Evolutionary conservation across 2,888 invertebrate species (phyloP).

Genomic region (Odontomyia ornata): DNA sequence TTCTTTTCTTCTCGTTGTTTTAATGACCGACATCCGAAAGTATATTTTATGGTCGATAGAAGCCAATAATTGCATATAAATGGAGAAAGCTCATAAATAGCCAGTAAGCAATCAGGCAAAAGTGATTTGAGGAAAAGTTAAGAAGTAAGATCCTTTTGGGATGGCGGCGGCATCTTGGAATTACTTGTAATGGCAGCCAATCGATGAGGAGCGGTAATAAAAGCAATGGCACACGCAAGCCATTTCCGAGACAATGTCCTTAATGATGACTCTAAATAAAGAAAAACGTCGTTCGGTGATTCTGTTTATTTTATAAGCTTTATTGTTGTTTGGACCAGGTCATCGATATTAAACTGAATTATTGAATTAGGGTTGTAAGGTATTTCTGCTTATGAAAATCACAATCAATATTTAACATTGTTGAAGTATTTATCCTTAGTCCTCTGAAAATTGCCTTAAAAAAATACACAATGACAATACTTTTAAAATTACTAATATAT

Average conservation of each 20-base stretch:
- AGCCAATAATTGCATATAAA: conserved; percentile 42
- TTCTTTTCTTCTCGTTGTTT: conserved; percentile 27
- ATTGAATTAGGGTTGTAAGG: too few relatives aligned
- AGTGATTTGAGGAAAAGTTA: conserved; percentile 31
- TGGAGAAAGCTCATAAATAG: conserved; percentile 30
- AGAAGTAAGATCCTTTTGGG: conserved; percentile 1
- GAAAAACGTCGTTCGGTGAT: neutral
- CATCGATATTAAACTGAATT: too few relatives aligned
- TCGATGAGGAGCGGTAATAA: neutral
- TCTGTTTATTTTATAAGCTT: neutral
- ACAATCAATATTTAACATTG: too few relatives aligned
- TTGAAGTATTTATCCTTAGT: too few relatives aligned
- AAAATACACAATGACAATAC: too few relatives aligned
- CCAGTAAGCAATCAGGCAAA: conserved; percentile 23
- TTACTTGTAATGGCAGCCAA: neutral
- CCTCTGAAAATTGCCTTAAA: too few relatives aligned
- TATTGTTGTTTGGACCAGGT: neutral
- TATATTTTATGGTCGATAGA: conserved; percentile 44
- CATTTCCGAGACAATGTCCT: neutral
- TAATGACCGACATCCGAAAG: conserved; percentile 40
- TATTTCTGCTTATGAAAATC: too few relatives aligned
- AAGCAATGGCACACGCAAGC: neutral
- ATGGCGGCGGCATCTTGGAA: neutral
- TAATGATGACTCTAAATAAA: conserved; percentile 1
- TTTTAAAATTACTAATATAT: too few relatives aligned